Base-by-base conservation (phyloP, 2,888 invertebrate species). In the Eledone cirrhosa region DNA sequence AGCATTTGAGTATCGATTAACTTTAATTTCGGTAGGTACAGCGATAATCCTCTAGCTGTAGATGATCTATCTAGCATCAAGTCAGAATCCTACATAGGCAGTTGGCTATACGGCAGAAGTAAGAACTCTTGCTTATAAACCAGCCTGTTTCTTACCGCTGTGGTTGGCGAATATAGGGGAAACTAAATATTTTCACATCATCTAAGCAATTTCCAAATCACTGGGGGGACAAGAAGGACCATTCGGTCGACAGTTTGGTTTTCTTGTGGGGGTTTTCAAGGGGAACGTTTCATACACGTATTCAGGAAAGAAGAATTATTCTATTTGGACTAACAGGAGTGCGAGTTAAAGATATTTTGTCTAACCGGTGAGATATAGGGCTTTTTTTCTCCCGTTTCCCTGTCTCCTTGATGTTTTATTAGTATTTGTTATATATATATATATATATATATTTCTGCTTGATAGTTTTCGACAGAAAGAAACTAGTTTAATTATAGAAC, bases 191-290 rank as follows among this genome's bases (percentile, higher is more conserved):
- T 41, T 41, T 2, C 41, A 41, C 3, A 41, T 41, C 41, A 41
- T 41, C 14, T 31, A 24, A 72, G 41, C 22, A 72, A 72, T 67
- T 31, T 27, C 31, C 22, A 72, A 72, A 13, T 31, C 33, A 41
- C 33, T 33, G 72, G 72, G 72, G 72, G 33, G 72, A 33, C 16
- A 72, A 31, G 33, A 31, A 72, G 72, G 72, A 72, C n/a, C 72
- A 19, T 72, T 72, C 72, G 72, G n/a, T 72, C 41, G 31, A 41
- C 33, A 41, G 41, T 31, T 72, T 19, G 33, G 72, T 72, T 72
- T 72, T 72, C 41, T 41, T 72, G n/a, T 41, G 41, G 72, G 72
- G 33, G 33, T 69, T 33, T n/a, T 31, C 69, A 11, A 33, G 69
- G 69, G 69, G 69, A 69, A 67, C 27, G 27, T 63, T 63, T 63